These are phyloP conservation scores for Dromas ardeola DNA, from an alignment of 2,113 vertebrate genomes.

Conservation along the genomic window DNA sequence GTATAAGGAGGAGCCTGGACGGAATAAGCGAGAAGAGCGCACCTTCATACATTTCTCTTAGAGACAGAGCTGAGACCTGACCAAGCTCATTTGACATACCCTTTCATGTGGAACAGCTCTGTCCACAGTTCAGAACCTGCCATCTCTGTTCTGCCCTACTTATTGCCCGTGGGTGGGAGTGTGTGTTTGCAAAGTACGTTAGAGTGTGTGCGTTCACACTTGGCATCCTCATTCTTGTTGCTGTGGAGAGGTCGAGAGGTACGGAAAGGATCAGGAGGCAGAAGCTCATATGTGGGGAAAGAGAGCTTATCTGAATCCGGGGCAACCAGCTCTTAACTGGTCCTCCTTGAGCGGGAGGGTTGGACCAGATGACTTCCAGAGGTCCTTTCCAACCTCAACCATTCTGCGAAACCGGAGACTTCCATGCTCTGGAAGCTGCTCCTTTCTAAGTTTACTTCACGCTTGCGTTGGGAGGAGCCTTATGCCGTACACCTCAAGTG, in stretches of 20 bases:
- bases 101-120: background rate
- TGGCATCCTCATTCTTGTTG: background rate
- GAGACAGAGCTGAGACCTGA: background rate
- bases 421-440: background rate
- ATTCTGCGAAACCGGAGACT: background rate
- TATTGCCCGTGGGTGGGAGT: rapidly evolving
- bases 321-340: rapidly evolving
- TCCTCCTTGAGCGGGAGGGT: background rate
- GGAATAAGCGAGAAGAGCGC: background rate
- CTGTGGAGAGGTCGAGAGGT: background rate
- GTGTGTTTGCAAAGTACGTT: background rate
- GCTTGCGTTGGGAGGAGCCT: background rate
- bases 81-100: background rate
- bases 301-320: background rate
- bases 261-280: background rate
- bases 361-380: background rate
- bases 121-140: background rate
- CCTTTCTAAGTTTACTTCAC: rapidly evolving
- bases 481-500: background rate
- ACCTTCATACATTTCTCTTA: background rate
- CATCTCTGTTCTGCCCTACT: rapidly evolving
- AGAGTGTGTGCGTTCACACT: background rate
- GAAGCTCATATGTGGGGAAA: rapidly evolving
- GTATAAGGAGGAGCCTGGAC: background rate
- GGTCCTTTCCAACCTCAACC: background rate